Conservation (phyloP, 92 coral and sea anemone species). For the Virgularia gustaviana region DNA sequence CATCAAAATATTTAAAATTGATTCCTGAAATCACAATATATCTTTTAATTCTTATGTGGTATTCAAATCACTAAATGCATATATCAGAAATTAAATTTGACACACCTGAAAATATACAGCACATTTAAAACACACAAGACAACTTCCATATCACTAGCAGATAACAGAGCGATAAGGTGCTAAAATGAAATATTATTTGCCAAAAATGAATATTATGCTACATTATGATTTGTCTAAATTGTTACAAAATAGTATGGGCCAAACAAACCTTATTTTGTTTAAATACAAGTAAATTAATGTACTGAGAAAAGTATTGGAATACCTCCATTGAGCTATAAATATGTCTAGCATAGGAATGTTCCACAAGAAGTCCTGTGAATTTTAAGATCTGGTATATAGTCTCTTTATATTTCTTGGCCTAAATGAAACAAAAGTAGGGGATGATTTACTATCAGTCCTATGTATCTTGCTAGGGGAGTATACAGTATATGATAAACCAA, state of each 20-base stretch:
- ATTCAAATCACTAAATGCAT: neutral
- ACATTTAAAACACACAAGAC: conserved; percentile 88
- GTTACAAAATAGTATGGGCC: no score
- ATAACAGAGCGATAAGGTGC: conserved; percentile 85
- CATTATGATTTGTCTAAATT: no score
- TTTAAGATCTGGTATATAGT: conserved; percentile 72
- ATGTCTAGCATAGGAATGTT: conserved; percentile 95
- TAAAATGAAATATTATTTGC: no score
- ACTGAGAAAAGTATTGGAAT: neutral
- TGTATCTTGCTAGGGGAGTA: no score
- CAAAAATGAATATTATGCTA: no score
- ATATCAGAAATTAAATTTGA: no score
- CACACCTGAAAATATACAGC: conserved; percentile 82
- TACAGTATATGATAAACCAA: no score
- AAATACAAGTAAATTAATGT: neutral
- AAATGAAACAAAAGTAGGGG: neutral
- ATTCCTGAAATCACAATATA: neutral
- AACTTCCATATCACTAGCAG: conserved; percentile 98
- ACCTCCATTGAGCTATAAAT: conserved; percentile 90
- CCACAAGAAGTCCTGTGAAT: conserved; percentile 89
- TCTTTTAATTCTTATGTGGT: neutral
- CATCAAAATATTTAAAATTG: neutral
- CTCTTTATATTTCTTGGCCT: conserved; percentile 68
- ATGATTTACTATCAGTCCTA: no score
- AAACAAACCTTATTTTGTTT: no score